phyloP scores from a whole-genome alignment of 1,140 invertebrate species.

The Steinernema khuongi region DNA sequence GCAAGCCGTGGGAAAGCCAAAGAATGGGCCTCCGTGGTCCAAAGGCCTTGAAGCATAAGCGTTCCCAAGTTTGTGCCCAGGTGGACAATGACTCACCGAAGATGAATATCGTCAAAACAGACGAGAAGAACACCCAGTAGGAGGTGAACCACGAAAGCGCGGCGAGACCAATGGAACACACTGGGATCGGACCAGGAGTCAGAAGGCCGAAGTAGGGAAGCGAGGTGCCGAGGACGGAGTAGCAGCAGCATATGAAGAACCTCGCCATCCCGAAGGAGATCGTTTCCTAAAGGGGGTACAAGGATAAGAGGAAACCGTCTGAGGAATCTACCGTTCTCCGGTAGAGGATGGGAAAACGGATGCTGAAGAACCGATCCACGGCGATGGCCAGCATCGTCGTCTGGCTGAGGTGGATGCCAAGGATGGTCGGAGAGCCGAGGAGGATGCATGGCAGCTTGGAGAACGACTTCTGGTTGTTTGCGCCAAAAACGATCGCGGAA shows the following conservation, averaged over 20 bases:
- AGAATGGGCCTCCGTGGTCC: neutral
- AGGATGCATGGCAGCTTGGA: too few species aligned
- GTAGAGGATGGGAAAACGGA: too few species aligned
- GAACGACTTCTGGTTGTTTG: too few species aligned
- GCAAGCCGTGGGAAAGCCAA: neutral
- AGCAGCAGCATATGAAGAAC: neutral
- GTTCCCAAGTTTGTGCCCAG: neutral
- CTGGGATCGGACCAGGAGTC: neutral
- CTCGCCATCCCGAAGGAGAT: neutral
- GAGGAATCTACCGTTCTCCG: too few species aligned
- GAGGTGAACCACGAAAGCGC: neutral
- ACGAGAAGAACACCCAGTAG: neutral
- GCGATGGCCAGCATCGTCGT: too few species aligned
- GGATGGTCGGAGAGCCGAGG: too few species aligned
- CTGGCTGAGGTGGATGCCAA: too few species aligned
- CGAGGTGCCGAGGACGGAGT: neutral
- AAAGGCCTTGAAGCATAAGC: neutral
- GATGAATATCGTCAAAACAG: neutral
- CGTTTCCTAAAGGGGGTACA: neutral
- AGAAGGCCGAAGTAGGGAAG: neutral
- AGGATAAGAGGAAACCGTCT: too few species aligned
- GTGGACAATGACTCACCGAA: neutral
- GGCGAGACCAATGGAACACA: neutral
- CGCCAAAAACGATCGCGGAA: too few species aligned
- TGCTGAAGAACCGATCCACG: too few species aligned